A percentile compares a stretch with the other conserved stretches of the same genome.
Evolutionary conservation across 2,888 invertebrate genomes (phyloP).

Genomic region (Tenthredo distinguenda): DNA sequence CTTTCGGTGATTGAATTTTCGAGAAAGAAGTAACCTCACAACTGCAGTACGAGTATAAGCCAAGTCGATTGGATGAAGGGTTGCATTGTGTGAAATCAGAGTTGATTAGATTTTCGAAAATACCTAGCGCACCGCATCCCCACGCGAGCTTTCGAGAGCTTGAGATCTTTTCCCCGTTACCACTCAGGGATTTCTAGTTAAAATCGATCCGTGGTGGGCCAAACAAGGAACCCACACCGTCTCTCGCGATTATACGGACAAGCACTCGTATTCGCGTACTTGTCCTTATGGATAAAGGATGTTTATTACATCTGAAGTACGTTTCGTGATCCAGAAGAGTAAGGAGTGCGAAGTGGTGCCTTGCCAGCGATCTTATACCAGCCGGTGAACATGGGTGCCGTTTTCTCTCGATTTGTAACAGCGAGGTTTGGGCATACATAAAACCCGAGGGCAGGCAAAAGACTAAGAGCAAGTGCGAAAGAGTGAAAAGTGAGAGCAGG

Average conservation of each 20-base stretch:
- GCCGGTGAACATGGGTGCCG: neutral
- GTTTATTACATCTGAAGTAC: neutral
- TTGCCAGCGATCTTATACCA: neutral
- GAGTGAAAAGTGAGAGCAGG: neutral
- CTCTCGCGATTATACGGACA: neutral
- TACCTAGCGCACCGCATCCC: neutral
- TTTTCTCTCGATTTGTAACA: neutral
- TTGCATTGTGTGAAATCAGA: constrained; percentile 1
- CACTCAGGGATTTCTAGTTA: neutral
- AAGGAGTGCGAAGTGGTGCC: neutral
- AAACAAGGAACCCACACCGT: neutral
- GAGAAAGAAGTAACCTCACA: neutral
- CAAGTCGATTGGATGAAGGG: neutral
- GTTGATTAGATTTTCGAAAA: neutral
- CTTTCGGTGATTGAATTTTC: neutral
- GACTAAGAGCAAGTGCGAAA: neutral
- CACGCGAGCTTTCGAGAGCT: neutral
- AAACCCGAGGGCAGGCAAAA: neutral
- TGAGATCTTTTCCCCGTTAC: neutral
- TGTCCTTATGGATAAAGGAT: neutral
- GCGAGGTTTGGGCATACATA: neutral
- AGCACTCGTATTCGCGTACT: neutral
- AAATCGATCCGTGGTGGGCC: constrained; percentile 2
- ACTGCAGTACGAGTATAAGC: neutral
- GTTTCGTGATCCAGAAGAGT: neutral